Evolutionary conservation across 2,113 vertebrate genomes (phyloP).

Genomic region (Shinisaurus crocodilurus): DNA sequence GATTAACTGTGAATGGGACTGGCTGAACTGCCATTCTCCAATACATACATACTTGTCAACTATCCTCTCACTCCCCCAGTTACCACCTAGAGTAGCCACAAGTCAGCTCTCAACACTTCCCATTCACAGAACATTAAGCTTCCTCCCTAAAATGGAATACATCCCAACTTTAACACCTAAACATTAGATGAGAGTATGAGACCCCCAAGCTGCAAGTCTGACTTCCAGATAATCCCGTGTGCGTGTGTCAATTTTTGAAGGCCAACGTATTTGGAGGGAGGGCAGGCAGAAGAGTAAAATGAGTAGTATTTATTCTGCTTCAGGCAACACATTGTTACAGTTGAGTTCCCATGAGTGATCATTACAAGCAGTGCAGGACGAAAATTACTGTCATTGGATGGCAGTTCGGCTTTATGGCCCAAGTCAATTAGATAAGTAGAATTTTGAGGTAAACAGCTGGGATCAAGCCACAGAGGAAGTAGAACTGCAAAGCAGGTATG

Average conservation of each 20-base stretch:
- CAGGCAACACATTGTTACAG: conserved; percentile 3
- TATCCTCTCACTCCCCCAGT: not conserved
- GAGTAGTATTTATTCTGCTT: not conserved
- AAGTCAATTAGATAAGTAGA: conserved; percentile 5
- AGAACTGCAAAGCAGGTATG: not conserved
- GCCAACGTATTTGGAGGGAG: not conserved
- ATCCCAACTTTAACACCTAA: not conserved
- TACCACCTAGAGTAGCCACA: not conserved
- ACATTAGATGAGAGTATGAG: not conserved
- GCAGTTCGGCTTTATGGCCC: not conserved
- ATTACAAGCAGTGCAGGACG: not conserved
- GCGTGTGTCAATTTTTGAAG: not conserved
- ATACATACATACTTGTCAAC: not conserved
- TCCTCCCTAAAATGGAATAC: not conserved
- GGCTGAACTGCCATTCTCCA: not conserved
- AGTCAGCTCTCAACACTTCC: not conserved
- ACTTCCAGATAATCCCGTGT: not conserved
- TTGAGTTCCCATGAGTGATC: not conserved
- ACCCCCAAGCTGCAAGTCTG: not conserved
- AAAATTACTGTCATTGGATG: not conserved
- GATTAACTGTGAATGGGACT: not conserved
- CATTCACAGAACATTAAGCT: not conserved
- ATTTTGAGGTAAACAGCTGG: not conserved
- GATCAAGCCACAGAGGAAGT: not conserved
- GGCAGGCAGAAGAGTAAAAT: not conserved